phyloP scores from a whole-genome alignment of 2,113 vertebrate genomes.

The Ivindomyrus marchei region DNA sequence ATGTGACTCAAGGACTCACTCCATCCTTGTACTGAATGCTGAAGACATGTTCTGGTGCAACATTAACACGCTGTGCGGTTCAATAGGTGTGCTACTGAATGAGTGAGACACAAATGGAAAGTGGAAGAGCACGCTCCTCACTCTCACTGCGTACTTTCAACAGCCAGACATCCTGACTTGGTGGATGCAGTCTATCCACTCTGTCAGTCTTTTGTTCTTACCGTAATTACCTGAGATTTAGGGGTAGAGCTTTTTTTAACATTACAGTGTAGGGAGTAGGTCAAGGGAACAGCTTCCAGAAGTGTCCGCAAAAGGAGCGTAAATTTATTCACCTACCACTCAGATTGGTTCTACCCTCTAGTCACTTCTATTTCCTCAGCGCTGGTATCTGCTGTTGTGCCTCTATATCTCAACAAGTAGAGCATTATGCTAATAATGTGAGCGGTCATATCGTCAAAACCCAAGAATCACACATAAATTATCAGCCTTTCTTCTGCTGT shows the following conservation, averaged over 20 bases:
- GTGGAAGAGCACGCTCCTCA: background rate
- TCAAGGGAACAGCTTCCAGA: background rate
- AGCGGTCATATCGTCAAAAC: background rate
- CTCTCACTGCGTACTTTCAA: background rate
- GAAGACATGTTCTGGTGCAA: background rate
- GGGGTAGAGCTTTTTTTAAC: background rate
- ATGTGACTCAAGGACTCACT: background rate
- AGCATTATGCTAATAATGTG: background rate
- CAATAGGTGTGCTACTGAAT: background rate
- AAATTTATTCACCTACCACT: background rate
- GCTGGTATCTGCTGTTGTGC: background rate
- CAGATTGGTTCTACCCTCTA: background rate
- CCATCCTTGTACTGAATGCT: background rate
- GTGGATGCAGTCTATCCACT: background rate
- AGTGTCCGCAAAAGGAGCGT: background rate
- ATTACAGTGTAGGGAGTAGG: background rate
- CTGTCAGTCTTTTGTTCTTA: background rate
- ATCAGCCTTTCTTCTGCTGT: background rate
- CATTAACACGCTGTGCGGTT: background rate
- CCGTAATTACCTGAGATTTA: background rate
- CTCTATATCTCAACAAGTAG: constrained; percentile 32
- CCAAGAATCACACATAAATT: background rate
- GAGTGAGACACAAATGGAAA: background rate
- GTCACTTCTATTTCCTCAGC: background rate
- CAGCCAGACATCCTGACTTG: background rate